Evolutionary conservation across 92 coral and sea anemone genomes (phyloP).

Genomic region (Porites evermanni): DNA sequence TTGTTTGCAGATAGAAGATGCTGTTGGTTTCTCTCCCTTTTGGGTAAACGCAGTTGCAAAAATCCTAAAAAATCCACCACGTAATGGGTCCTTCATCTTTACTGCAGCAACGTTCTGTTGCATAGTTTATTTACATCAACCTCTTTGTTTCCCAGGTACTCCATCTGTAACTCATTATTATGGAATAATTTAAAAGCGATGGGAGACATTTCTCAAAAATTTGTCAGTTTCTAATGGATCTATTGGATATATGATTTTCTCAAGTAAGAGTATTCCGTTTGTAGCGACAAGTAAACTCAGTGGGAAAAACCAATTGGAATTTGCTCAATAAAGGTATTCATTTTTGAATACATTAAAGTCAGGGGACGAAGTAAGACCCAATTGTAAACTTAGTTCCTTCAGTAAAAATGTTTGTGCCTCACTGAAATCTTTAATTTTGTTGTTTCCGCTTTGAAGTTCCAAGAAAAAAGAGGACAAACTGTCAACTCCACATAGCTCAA

Average conservation of each 20-base stretch:
- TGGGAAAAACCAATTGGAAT: neutral
- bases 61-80: slow-evolving; percentile 20
- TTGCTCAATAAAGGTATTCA: too few relatives aligned
- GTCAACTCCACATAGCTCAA: slow-evolving; percentile 11
- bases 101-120: slow-evolving; percentile 7
- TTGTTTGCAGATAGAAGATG: too few relatives aligned
- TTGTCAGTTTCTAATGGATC: too few relatives aligned
- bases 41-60: too few relatives aligned
- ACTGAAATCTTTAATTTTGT: neutral
- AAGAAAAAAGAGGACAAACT: slow-evolving; percentile 11
- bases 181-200: neutral
- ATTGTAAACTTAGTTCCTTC: neutral
- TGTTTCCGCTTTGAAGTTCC: neutral
- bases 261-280: too few relatives aligned
- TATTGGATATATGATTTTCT: too few relatives aligned
- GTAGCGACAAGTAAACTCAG: too few relatives aligned
- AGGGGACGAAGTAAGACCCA: neutral
- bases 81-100: slow-evolving; percentile 2
- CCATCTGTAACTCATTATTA: neutral
- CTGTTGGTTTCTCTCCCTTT: neutral
- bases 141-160: slow-evolving; percentile 2
- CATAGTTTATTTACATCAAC: neutral
- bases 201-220: too few relatives aligned
- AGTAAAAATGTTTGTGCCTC: neutral
- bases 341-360: too few relatives aligned